phyloP scores from a whole-genome alignment of 2,888 invertebrate species.

The Choristoneura rosaceana region DNA sequence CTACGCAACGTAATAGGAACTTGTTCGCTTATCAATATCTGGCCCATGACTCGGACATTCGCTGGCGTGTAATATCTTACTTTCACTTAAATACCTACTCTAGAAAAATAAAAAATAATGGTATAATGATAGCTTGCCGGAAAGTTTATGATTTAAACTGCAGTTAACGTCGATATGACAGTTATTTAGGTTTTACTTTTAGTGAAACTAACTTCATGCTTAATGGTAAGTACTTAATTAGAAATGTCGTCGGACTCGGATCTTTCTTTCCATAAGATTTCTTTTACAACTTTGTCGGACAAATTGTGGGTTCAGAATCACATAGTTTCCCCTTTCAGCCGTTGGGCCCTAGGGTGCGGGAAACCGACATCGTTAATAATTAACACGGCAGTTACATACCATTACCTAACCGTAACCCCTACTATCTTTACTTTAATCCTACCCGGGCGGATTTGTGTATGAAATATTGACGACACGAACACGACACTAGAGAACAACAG shows the following conservation, averaged over 20 bases:
- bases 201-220: neutral
- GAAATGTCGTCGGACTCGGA: neutral
- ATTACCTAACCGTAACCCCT: conserved; percentile 19
- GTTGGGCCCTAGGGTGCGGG: conserved; percentile 24
- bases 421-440: conserved; percentile 14
- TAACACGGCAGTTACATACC: conserved; percentile 28
- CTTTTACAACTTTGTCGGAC: conserved; percentile 4
- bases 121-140: conserved; percentile 28
- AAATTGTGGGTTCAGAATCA: conserved; percentile 21
- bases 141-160: conserved; percentile 22
- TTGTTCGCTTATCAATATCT: conserved; percentile 11
- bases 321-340: conserved; percentile 19
- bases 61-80: conserved; percentile 11
- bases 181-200: neutral
- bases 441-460: conserved; percentile 6
- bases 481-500: too few relatives aligned
- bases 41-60: neutral
- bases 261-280: neutral
- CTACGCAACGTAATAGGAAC: neutral
- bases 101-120: conserved; percentile 33
- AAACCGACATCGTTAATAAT: conserved; percentile 37
- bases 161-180: conserved; percentile 3
- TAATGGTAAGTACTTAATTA: neutral
- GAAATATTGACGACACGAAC: too few relatives aligned
- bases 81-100: conserved; percentile 32